phyloP scores from a whole-genome alignment of 2,113 vertebrate genomes.

The Dipodomys ordii region DNA sequence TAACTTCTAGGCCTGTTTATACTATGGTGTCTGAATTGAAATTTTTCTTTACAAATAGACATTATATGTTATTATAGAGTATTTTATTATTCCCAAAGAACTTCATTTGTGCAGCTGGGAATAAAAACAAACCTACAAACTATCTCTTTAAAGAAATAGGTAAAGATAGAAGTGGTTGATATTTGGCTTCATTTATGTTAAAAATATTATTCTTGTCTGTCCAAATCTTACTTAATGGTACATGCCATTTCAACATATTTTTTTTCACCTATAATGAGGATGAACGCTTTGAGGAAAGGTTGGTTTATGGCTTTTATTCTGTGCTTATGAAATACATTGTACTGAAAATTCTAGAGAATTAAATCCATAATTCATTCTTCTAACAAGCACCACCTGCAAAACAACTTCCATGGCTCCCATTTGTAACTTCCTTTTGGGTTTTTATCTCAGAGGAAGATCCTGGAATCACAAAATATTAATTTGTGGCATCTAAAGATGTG shows the following conservation, averaged over 20 bases:
- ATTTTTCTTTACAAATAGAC: conserved; percentile 40
- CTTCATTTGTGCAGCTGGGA: conserved; percentile 10
- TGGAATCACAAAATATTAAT: conserved; percentile 20
- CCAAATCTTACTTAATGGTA: conserved; percentile 13
- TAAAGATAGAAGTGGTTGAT: conserved; percentile 1
- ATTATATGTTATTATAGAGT: not conserved
- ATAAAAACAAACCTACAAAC: conserved; percentile 22
- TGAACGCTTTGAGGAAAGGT: not conserved
- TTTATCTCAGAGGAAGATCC: not conserved
- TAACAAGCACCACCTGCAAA: conserved; percentile 38
- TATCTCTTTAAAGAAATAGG: not conserved
- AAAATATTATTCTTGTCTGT: conserved; percentile 41
- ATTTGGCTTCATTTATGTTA: conserved; percentile 28
- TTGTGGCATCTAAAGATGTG: not conserved
- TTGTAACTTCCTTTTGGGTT: not conserved
- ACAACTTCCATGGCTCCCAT: not conserved
- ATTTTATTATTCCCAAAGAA: conserved; percentile 6
- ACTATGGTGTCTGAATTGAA: not conserved
- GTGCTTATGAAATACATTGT: not conserved
- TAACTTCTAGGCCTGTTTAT: not conserved
- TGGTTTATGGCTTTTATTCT: not conserved
- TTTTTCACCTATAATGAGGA: conserved; percentile 34
- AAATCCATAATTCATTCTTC: not conserved
- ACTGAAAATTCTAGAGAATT: conserved; percentile 21
- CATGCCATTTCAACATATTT: conserved; percentile 25